Evolutionary conservation across 1,140 invertebrate species (phyloP), one percentile per base, ranked within the genome.

Genomic region (Caenorhabditis briggsae): DNA sequence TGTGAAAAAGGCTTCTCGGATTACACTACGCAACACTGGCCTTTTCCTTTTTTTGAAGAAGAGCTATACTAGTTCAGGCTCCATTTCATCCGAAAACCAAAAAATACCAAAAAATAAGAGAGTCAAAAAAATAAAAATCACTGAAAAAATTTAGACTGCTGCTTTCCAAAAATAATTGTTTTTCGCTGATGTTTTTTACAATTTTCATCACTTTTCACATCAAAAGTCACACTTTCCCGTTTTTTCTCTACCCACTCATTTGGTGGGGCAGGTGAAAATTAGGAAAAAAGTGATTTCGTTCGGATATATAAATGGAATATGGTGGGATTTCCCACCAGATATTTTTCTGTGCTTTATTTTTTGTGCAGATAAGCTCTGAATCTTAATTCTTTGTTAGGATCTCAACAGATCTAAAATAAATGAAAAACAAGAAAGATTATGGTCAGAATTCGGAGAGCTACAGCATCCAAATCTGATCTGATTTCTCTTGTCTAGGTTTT

Each of bases 1-100:
- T 78, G 70, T 78, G 46, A 78, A 78, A 78, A 53, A n/a, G 43
- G 70, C 70, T 78, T 78, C 70, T 78, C 70, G 70, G n/a, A 78
- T 78, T 78, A 50, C 70, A 78, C 43, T 9, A 43, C 33, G 61
- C 64, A 48, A 59, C 61, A 65, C 33, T 33, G 33, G 33, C 33
- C 33, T 33, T 33, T 9, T 2, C 11, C 6, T 50, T 78, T 78
- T 78, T 78, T 48, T 78, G 46, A 46, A 50, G 46, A 23, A 23
- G 70, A 20, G 70, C 70, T 78, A 78, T 78, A 50, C 70, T n/a
- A 78, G 70, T 78, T 70, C 41, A 70, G 41, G 46, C 11, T 78
- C 33, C 70, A 50, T 78, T 48, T 78, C 70, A n/a, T 46, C 65
- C 11, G 46, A 74, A 48, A 48, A 18, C 65, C 12, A 5, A 16